Evolutionary conservation across 1,140 invertebrate genomes (phyloP), one percentile per base, ranked within the genome.

Genomic region (Heliconius hermathena): DNA sequence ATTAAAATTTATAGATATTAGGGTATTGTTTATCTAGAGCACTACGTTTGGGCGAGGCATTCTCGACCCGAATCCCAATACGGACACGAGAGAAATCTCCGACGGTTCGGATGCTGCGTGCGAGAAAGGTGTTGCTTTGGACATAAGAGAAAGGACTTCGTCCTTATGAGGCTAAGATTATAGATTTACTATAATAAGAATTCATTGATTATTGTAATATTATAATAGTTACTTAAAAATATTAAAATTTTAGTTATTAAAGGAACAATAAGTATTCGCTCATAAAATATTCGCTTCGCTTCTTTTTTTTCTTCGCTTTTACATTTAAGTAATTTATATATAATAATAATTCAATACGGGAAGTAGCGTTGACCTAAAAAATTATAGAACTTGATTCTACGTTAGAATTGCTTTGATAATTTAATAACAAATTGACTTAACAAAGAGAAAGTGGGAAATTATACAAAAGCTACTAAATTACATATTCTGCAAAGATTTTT

Each of bases 51-150:
- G 89, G 85, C 82, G 87, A 88, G 86, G 89, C 86, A 84, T 85
- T 82, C 86, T 84, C 83, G 91, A 91, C 92, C 92, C 89, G 86
- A 92, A 93, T 93, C 88, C 87, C 78, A 91, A 93, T 91, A 93
- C 91, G 90, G 89, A 84, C 88, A 86, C 85, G 85, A 93, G 92
- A 93, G 91, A 94, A 93, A 93, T 91, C 89, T 91, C 83, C 83
- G 80, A 77, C 84, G 76, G 80, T 83, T 77, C 86, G 82, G 83
- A 86, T 72, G 82, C 85, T 83, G 85, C 78, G 78, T 73, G 73
- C 80, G 78, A 83, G 74, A 82, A 79, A 81, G 82, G 78, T 77
- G 66, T 70, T 79, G 74, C 71, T 60, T 77, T 75, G 73, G 74
- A 75, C 60, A 78, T 60, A 54, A 87, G 89, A 89, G 89, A 91